phyloP scores from a whole-genome alignment of 2,113 vertebrate species.

The Grantiella picta region DNA sequence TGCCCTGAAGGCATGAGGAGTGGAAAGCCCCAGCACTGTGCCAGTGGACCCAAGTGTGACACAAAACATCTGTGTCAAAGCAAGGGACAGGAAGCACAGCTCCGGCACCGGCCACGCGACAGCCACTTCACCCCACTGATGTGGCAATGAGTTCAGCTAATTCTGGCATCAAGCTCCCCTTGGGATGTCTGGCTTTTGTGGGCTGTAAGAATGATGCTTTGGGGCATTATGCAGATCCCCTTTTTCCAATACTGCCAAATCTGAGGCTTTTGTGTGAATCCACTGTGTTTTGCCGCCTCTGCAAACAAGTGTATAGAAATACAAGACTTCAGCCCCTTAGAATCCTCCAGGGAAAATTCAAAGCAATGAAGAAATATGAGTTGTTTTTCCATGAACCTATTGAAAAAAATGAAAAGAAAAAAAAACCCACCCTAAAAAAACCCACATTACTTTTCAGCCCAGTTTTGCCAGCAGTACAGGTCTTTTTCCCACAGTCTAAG shows the following conservation, averaged over 20 bases:
- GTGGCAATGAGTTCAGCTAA: neutral
- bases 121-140: neutral
- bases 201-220: neutral
- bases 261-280: conserved; percentile 1
- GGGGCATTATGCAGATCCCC: neutral
- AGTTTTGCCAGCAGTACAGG: conserved; percentile 29
- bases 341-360: conserved; percentile 52
- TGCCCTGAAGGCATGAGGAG: neutral
- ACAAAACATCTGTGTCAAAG: neutral
- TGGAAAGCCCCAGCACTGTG: neutral
- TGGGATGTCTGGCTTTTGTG: neutral
- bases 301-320: conserved; percentile 38
- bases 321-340: neutral
- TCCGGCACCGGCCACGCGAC: rapidly evolving
- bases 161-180: neutral
- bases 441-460: conserved; percentile 19
- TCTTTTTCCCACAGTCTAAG: conserved; percentile 66
- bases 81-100: neutral
- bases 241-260: neutral
- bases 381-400: conserved; percentile 37
- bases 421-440: neutral
- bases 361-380: conserved; percentile 53
- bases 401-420: neutral
- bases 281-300: neutral
- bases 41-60: neutral